Evolutionary conservation across 2,888 invertebrate species (phyloP), one percentile per base, ranked within the genome.

Genomic region (Octonoba sinensis): DNA sequence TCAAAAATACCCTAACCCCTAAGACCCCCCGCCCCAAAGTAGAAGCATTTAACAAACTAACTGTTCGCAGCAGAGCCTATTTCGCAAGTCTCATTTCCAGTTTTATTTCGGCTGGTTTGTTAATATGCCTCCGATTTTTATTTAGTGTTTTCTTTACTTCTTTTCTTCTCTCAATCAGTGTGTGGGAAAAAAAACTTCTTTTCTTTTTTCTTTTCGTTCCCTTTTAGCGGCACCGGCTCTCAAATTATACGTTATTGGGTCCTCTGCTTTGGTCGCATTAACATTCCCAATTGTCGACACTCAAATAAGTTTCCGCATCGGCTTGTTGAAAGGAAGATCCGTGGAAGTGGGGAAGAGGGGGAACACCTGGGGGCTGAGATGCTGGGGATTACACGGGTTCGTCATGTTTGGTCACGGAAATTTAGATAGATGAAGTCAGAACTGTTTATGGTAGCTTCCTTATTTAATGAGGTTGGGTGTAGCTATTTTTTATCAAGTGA

Each of bases 201-300:
- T 57, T 60, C 60, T 49, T 71, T 8, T 47, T 20, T 46, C n/a
- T 65, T 46, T 49, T 24, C 13, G n/a, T 16, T 74, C 57, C 64
- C 54, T 82, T 82, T 82, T 24, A 49, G 82, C 75, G 59, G 82
- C 36, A 82, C 74, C 70, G 75, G 65, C 70, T 36, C 56, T 75
- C 62, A 82, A 82, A 82, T 82, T 82, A 82, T 69, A 82, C 75
- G 82, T 75, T 82, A 75, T 82, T 57, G 66, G 74, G 73, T 62
- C 64, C 74, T 62, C 51, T 60, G 69, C 56, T 76, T 69, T 84
- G 46, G 59, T 62, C 81, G 62, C 85, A 82, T 84, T 85, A 83
- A 85, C 81, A 70, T 81, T 83, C 78, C 82, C 56, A 69, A 76
- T 82, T 75, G 81, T 70, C 69, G 66, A 67, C 76, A 74, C 83